These are phyloP conservation scores for Ciconia maguari DNA, from an alignment of 2,113 vertebrate species.

Conservation along the genomic window DNA sequence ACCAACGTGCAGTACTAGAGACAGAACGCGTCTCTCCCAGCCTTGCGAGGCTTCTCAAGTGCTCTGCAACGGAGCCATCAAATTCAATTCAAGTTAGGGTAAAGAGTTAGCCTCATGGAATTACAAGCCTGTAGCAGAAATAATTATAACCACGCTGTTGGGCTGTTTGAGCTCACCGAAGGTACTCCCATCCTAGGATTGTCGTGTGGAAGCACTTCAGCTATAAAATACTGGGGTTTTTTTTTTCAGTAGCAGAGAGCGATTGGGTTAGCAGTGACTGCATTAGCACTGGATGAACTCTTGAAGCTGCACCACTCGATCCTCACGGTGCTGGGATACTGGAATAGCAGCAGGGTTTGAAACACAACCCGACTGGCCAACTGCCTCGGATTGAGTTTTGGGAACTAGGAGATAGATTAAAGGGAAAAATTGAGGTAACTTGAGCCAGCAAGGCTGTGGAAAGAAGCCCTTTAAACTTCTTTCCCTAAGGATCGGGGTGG, in stretches of 20 bases:
- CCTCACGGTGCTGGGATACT: rapidly evolving
- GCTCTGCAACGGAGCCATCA: not conserved
- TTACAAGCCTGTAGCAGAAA: not conserved
- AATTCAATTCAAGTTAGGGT: not conserved
- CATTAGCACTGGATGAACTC: not conserved
- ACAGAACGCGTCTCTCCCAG: not conserved
- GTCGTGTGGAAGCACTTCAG: not conserved
- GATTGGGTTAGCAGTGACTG: not conserved
- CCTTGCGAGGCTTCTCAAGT: not conserved
- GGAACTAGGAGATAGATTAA: not conserved
- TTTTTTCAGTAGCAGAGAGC: rapidly evolving
- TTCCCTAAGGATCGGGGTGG: not conserved
- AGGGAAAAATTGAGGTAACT: not conserved
- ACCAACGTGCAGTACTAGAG: rapidly evolving
- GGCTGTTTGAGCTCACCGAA: not conserved
- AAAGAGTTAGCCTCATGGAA: not conserved
- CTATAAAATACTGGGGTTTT: no score
- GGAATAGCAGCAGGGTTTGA: not conserved
- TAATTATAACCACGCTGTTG: rapidly evolving
- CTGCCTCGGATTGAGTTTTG: not conserved
- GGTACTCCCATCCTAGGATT: no score
- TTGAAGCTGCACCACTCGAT: no score
- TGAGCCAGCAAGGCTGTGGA: not conserved
- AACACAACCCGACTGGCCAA: rapidly evolving
- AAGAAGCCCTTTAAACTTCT: not conserved